phyloP scores from a whole-genome alignment of 2,888 invertebrate species.

The Lissonota sp. region DNA sequence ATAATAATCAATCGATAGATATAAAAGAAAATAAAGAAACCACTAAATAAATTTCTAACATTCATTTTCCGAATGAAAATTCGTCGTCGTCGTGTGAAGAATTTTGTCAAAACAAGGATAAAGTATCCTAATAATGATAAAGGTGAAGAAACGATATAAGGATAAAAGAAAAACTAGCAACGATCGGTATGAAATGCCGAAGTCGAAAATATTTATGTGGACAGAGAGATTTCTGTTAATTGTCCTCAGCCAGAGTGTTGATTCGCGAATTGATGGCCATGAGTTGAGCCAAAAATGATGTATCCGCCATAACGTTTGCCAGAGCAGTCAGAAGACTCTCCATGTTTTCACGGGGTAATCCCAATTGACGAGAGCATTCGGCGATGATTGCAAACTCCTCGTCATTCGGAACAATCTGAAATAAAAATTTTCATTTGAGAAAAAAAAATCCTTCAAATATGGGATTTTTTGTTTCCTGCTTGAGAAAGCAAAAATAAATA shows the following conservation, averaged over 20 bases:
- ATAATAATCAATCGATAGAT: conserved; percentile 1
- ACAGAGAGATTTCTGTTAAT: conserved; percentile 84
- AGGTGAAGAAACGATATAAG: conserved; percentile 46
- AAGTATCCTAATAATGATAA: conserved; percentile 32
- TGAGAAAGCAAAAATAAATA: neutral
- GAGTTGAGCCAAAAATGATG: conserved; percentile 90
- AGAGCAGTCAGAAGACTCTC: conserved; percentile 87
- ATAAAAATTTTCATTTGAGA: conserved; percentile 20
- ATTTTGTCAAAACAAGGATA: conserved; percentile 47
- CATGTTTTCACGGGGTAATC: conserved; percentile 87
- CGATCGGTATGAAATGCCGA: conserved; percentile 47
- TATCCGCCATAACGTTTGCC: conserved; percentile 89
- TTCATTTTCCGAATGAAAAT: conserved; percentile 19
- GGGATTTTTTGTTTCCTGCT: neutral
- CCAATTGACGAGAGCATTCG: conserved; percentile 90
- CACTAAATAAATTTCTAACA: conserved; percentile 35
- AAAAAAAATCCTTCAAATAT: conserved; percentile 32
- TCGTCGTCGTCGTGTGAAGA: neutral
- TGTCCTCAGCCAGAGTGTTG: conserved; percentile 90
- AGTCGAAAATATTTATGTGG: conserved; percentile 49
- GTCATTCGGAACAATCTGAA: conserved; percentile 76
- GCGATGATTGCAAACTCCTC: conserved; percentile 87
- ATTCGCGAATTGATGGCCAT: conserved; percentile 93
- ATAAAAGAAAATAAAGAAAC: conserved; percentile 1
- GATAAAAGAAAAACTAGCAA: conserved; percentile 52